These are phyloP conservation scores for Hyalella azteca DNA, from an alignment of 2,888 invertebrate species.

Conservation along the genomic window DNA sequence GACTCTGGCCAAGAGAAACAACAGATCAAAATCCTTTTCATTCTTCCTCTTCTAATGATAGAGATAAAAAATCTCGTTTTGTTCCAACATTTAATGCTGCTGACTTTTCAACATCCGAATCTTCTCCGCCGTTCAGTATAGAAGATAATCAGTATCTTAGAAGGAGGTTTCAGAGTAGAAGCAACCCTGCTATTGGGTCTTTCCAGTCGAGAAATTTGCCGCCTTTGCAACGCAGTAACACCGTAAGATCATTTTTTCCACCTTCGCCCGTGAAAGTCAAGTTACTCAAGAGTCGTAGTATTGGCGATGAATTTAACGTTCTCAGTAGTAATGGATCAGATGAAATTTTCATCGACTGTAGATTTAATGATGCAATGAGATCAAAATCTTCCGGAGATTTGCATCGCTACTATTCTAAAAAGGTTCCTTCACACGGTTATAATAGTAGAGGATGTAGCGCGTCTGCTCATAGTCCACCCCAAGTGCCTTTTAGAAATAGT, in stretches of 20 bases:
- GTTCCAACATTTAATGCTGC: slow-evolving; percentile 33
- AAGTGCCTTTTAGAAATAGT: slow-evolving; percentile 38
- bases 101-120: slow-evolving; percentile 32
- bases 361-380: not conserved
- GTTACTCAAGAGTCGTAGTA: slow-evolving; percentile 31
- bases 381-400: slow-evolving; percentile 29
- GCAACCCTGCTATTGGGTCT: slow-evolving; percentile 26
- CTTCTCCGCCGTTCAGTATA: slow-evolving; percentile 16
- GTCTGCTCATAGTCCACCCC: slow-evolving; percentile 34
- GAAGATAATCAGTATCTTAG: slow-evolving; percentile 1
- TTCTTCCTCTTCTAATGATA: slow-evolving; percentile 19
- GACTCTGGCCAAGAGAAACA: slow-evolving; percentile 27
- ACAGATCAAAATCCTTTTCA: slow-evolving; percentile 14
- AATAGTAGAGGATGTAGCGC: not conserved
- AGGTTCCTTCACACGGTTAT: slow-evolving; percentile 3
- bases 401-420: slow-evolving; percentile 5
- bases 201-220: slow-evolving; percentile 24
- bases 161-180: slow-evolving; percentile 22
- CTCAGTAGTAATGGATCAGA: not conserved
- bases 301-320: slow-evolving; percentile 29
- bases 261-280: slow-evolving; percentile 1
- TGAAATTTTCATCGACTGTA: not conserved
- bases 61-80: slow-evolving; percentile 2
- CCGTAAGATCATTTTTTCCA: slow-evolving; percentile 29
- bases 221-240: slow-evolving; percentile 4